Evolutionary conservation across 2,113 vertebrate species (phyloP).

Genomic region (Oryzias celebensis): DNA sequence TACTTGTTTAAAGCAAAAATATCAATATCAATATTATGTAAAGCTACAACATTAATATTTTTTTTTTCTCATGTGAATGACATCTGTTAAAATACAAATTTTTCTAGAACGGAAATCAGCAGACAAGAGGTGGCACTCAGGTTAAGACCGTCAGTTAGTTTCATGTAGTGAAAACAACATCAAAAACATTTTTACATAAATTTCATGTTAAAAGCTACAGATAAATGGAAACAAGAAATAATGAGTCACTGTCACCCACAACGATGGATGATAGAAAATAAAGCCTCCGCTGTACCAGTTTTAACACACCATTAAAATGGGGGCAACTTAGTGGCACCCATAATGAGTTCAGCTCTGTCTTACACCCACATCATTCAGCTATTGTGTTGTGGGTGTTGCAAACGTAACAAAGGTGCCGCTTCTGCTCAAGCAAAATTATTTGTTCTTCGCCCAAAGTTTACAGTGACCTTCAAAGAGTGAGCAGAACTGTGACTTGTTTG

Average conservation of each 20-base stretch:
- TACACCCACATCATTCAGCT: slow-evolving; percentile 28
- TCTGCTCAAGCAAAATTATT: slow-evolving; percentile 9
- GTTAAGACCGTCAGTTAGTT: slow-evolving; percentile 3
- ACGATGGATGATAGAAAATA: slow-evolving; percentile 6
- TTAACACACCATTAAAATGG: slow-evolving; percentile 3
- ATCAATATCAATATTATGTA: too few relatives aligned
- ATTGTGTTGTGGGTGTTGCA: slow-evolving; percentile 27
- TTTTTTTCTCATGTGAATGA: neutral
- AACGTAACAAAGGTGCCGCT: slow-evolving; percentile 15
- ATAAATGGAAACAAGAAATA: neutral
- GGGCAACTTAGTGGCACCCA: neutral
- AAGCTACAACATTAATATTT: too few relatives aligned
- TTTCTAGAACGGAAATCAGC: slow-evolving; percentile 6
- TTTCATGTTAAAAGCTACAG: too few relatives aligned
- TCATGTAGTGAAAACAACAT: neutral
- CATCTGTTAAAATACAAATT: slow-evolving; percentile 2
- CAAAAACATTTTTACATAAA: neutral
- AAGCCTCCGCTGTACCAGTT: neutral
- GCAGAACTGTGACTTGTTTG: slow-evolving; percentile 2
- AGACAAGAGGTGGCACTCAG: slow-evolving; percentile 2
- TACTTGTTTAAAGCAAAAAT: too few relatives aligned
- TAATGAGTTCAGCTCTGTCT: slow-evolving; percentile 18
- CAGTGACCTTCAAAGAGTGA: slow-evolving; percentile 5
- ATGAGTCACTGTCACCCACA: slow-evolving; percentile 2
- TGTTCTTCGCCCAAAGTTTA: slow-evolving; percentile 9